Percentiles rank a stretch among this genome's conserved stretches.
phyloP scores from a whole-genome alignment of 2,888 invertebrate species.

The Polia nebulosa region DNA sequence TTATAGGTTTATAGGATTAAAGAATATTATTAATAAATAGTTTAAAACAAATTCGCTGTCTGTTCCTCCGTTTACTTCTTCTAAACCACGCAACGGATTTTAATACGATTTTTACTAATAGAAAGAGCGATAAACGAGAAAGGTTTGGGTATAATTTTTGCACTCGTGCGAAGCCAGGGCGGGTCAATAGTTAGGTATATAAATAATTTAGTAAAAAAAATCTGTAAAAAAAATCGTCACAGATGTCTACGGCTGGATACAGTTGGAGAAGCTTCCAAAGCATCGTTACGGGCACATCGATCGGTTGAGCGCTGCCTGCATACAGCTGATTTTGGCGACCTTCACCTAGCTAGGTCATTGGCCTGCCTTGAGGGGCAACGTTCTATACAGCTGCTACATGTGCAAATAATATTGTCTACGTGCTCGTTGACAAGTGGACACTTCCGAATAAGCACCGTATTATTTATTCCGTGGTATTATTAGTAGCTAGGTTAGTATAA shows the following conservation, averaged over 20 bases:
- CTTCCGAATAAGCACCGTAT: neutral
- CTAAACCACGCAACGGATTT: too few relatives aligned
- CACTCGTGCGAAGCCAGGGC: too few relatives aligned
- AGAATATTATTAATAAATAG: too few relatives aligned
- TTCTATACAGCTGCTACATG: neutral
- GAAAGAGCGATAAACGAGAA: too few relatives aligned
- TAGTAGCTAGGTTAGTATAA: neutral
- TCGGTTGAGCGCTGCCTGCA: neutral
- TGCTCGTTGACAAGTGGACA: constrained; percentile 13
- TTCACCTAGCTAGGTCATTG: constrained; percentile 20
- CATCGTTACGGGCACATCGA: neutral
- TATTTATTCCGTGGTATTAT: constrained; percentile 3
- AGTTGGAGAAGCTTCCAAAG: too few relatives aligned
- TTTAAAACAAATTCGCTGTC: too few relatives aligned
- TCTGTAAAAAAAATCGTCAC: neutral
- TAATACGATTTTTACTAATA: too few relatives aligned
- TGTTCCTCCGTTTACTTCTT: too few relatives aligned
- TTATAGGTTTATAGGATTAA: too few relatives aligned
- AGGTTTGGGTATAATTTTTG: too few relatives aligned
- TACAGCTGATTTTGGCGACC: constrained; percentile 10
- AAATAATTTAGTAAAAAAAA: too few relatives aligned
- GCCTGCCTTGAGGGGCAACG: neutral
- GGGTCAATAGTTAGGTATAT: too few relatives aligned
- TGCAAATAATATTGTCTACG: constrained; percentile 12
- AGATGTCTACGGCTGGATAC: neutral